phyloP scores from a whole-genome alignment of 2,113 vertebrate genomes.

The Lethenteron camtschaticum region DNA sequence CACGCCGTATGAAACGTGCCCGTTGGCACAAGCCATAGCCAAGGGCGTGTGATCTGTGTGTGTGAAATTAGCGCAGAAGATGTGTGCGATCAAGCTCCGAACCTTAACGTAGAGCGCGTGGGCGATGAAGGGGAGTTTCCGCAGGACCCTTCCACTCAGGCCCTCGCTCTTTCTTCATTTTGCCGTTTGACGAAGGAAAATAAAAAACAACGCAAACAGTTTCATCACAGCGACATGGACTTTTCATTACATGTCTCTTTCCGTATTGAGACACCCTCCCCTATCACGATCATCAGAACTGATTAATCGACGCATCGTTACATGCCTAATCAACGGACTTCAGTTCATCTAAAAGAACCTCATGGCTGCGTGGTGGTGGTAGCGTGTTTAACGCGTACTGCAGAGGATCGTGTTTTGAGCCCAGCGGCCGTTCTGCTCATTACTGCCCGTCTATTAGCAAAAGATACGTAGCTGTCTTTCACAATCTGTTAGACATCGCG shows the following conservation, averaged over 20 bases:
- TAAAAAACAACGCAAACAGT: not conserved
- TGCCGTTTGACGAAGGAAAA: not conserved
- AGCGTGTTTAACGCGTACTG: too few relatives aligned
- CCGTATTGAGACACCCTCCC: not conserved
- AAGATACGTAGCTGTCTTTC: too few relatives aligned
- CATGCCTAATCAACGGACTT: not conserved
- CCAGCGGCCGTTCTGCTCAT: too few relatives aligned
- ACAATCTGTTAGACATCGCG: too few relatives aligned
- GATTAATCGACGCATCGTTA: too few relatives aligned
- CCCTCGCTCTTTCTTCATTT: constrained; percentile 57
- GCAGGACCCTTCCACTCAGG: constrained; percentile 59
- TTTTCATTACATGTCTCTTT: not conserved
- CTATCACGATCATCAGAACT: not conserved
- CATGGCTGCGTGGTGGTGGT: too few relatives aligned
- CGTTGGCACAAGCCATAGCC: too few relatives aligned
- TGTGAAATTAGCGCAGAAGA: not conserved
- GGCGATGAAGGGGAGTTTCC: constrained; percentile 80
- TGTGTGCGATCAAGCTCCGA: not conserved
- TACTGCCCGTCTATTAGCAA: too few relatives aligned
- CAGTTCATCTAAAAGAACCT: not conserved
- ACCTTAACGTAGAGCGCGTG: constrained; percentile 74
- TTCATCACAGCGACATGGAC: not conserved
- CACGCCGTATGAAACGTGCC: too few relatives aligned
- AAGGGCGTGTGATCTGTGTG: too few relatives aligned
- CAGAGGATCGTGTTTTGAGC: too few relatives aligned